Percentiles rank a stretch among this genome's conserved stretches.
Evolutionary conservation across 2,797 vertebrate genomes (phyloP).

Genomic region (Leptoclinus maculatus): DNA sequence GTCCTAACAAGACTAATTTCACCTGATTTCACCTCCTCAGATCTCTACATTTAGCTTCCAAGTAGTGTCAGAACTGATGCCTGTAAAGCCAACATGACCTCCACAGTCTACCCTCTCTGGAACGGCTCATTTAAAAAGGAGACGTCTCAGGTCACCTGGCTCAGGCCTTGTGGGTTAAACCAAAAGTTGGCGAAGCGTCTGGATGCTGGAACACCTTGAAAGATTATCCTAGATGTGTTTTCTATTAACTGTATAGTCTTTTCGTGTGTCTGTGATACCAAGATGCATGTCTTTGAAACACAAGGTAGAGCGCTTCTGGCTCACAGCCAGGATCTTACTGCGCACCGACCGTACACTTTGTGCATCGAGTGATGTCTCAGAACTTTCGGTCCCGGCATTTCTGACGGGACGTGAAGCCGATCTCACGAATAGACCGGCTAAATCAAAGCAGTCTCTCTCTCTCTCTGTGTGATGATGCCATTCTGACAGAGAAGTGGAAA

Average conservation of each 20-base stretch:
- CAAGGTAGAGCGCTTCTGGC: slow-evolving; percentile 13
- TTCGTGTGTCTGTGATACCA: neutral
- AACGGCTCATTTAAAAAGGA: neutral
- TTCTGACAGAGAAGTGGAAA: slow-evolving; percentile 67
- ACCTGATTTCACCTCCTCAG: neutral
- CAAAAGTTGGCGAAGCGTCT: neutral
- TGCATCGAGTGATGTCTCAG: slow-evolving; percentile 12
- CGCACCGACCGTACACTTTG: slow-evolving; percentile 15
- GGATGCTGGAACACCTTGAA: neutral
- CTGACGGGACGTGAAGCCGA: slow-evolving; percentile 2
- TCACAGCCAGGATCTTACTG: slow-evolving; percentile 16
- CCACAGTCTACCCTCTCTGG: neutral
- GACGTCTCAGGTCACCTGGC: neutral
- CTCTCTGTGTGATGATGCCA: slow-evolving; percentile 46
- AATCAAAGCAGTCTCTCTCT: slow-evolving; percentile 46
- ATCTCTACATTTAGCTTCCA: neutral
- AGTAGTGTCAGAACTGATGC: neutral
- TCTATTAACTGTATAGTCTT: neutral
- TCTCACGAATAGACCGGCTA: slow-evolving; percentile 23
- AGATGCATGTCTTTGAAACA: neutral
- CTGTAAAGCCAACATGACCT: neutral
- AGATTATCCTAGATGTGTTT: neutral
- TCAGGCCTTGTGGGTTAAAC: neutral
- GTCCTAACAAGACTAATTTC: neutral
- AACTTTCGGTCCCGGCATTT: slow-evolving; percentile 29